Evolutionary conservation across 1,140 invertebrate species (phyloP), one percentile per base, ranked within the genome.

Genomic region (Leptoteleia sp.): DNA sequence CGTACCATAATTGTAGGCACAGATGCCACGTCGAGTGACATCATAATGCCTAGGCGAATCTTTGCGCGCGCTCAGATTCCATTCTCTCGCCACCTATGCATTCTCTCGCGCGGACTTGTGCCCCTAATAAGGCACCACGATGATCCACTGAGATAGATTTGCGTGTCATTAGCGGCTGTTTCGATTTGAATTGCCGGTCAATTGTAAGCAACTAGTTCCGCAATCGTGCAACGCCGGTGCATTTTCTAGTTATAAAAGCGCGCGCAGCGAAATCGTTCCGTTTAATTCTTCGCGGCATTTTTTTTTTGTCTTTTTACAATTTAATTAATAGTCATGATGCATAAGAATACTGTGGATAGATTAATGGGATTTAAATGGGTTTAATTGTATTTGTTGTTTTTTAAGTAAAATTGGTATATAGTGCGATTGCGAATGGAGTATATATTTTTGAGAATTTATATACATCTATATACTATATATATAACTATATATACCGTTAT

Each of bases 61-160:
- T 47, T 37, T 17, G 48, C 16, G 73, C 40, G 31, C 57, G 19
- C 27, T 40, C 19, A 7, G 38, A 45, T 43, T 42, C 48, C 57
- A 54, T 50, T 67, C 57, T 64, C 37, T 68, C 57, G 22, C 3
- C 15, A 47, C 22, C 11, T 42, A 42, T 37, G 52, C 62, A 62
- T 77, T 77, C 43, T 50, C 55, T 29, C 12, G 38, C 47, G 22
- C 38, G 57, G 54, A 50, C 50, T 29, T 70, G 29, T 59, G 19
- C 15, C 29, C 80, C 75, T 76, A 81, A 79, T 81, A 83, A 72
- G 80, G 76, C 50, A 25, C 17, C 16, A 38, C 25, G 78, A 82
- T 78, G 79, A 82, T 82, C 72, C 55, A 59, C 29, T 76, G 70
- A 81, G 77, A 80, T 76, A 81, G 73, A 67, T 73, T 59, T 72